phyloP scores from a whole-genome alignment of 23 tunicate species.

The Ascidia mentula region DNA sequence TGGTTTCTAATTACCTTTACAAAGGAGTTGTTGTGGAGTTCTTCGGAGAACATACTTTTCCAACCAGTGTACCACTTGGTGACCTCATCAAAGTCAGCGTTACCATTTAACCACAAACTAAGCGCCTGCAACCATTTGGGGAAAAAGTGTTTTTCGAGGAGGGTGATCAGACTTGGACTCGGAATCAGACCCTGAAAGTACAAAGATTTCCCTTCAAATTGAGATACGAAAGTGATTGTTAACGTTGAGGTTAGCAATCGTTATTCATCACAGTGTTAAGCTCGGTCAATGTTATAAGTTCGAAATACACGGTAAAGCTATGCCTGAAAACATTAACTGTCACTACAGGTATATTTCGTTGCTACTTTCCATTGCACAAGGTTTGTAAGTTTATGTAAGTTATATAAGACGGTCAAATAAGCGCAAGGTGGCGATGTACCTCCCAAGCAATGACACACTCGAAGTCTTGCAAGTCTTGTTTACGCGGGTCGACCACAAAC shows the following conservation, averaged over 20 bases:
- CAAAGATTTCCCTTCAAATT: too few species aligned
- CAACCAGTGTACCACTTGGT: slow-evolving; percentile 84
- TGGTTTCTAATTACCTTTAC: slow-evolving; percentile 42
- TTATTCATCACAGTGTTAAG: too few species aligned
- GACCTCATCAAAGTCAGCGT: slow-evolving; percentile 81
- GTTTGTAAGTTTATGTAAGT: too few species aligned
- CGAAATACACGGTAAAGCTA: too few species aligned
- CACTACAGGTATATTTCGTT: too few species aligned
- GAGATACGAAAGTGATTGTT: too few species aligned
- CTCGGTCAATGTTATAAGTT: too few species aligned
- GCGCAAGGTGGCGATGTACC: too few species aligned
- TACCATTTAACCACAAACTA: slow-evolving; percentile 74
- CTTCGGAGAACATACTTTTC: slow-evolving; percentile 66
- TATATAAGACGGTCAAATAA: too few species aligned
- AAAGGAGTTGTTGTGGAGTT: slow-evolving; percentile 62
- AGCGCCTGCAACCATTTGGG: slow-evolving; percentile 88
- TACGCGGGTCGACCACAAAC: slow-evolving; percentile 77
- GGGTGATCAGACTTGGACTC: slow-evolving; percentile 50
- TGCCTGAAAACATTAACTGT: too few species aligned
- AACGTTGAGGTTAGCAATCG: too few species aligned
- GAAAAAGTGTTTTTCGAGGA: slow-evolving; percentile 87
- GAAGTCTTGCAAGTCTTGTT: slow-evolving; percentile 66
- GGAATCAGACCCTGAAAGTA: slow-evolving; percentile 64
- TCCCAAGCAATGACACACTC: slow-evolving; percentile 72
- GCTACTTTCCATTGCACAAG: too few species aligned